Base-by-base conservation (phyloP, 1,140 invertebrate species). In the Octopus bimaculoides region DNA sequence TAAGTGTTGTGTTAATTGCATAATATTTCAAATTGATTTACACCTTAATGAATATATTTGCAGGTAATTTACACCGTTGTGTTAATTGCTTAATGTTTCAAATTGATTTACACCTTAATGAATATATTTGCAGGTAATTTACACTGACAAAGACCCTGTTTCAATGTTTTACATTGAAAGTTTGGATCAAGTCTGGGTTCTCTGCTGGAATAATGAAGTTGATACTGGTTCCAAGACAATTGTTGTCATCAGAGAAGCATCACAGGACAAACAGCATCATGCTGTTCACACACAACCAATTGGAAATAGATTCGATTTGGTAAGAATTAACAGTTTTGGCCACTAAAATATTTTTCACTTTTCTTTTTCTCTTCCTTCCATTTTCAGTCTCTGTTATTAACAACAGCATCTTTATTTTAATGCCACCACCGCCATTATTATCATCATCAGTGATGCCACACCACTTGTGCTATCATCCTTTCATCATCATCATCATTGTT, bases 281-380 rank as follows among this genome's bases (percentile, higher is more conserved):
- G 93, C 94, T 0, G 94, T 95, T 3, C 94, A 95, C 86, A 94
- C 94, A 0, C 94, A 95, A 86, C 94, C 94, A 4, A 93, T 95
- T 54, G 94, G 95, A 85, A 94, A 94, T 7, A 93, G 94, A 86
- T 95, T 95, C 88, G 94, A 95, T 90, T 90, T 94, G 77, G 94
- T 95, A 20, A 85, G 83, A 20, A 66, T 56, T 14, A 2, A 41
- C 26, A 41, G 26, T 41, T 41, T 41, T 41, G 26, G 26, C 26
- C 26, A 41, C 1, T 2, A 41, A 41, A 41, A 41, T 41, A 41
- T 41, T 41, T 41, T 41, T 41, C 1, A 41, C 26, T 41, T 41
- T 41, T 41, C 26, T 41, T 41, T 41, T 41, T 41, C 26, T 41
- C 26, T 41, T 41, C 26, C 26, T 41, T 41, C 26, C 26, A 41